Percentiles rank a stretch among this genome's conserved stretches.
These are phyloP conservation scores for Melanotaenia maccullochi DNA, from an alignment of 2,797 vertebrate genomes.

Conservation along the genomic window DNA sequence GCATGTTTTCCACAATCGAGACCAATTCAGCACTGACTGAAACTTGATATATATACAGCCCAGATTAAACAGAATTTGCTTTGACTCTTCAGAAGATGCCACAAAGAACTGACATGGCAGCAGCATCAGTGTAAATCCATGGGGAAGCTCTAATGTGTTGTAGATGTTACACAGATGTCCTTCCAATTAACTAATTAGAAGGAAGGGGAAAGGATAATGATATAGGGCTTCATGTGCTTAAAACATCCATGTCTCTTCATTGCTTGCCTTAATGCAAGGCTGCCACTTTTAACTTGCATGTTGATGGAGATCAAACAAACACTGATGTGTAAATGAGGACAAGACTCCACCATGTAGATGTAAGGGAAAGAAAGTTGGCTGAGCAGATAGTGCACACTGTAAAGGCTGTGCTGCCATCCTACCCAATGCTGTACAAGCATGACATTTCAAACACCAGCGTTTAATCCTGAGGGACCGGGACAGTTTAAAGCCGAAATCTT, in stretches of 20 bases:
- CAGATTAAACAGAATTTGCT: slow-evolving; percentile 35
- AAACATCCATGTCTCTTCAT: slow-evolving; percentile 58
- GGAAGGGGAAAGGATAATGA: slow-evolving; percentile 63
- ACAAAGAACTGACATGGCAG: slow-evolving; percentile 27
- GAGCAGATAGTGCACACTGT: slow-evolving; percentile 29
- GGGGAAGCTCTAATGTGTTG: slow-evolving; percentile 63
- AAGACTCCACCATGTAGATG: slow-evolving; percentile 54
- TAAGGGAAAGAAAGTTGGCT: slow-evolving; percentile 39
- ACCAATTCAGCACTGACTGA: slow-evolving; percentile 12
- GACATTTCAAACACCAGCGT: slow-evolving; percentile 48
- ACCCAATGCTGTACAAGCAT: slow-evolving; percentile 24
- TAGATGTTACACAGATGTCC: slow-evolving; percentile 75
- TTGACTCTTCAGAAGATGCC: slow-evolving; percentile 49
- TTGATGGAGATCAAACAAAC: slow-evolving; percentile 71
- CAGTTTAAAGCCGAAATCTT: slow-evolving; percentile 33
- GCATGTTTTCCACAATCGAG: slow-evolving; percentile 10
- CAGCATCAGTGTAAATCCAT: slow-evolving; percentile 36
- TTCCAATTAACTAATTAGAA: slow-evolving; percentile 75
- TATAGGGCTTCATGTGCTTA: slow-evolving; percentile 54
- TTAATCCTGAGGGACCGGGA: slow-evolving; percentile 26
- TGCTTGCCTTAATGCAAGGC: slow-evolving; percentile 47
- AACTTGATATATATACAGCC: slow-evolving; percentile 34
- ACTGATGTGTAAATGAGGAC: slow-evolving; percentile 72
- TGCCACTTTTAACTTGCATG: slow-evolving; percentile 65
- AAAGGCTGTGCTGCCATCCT: slow-evolving; percentile 20